Base-by-base conservation (phyloP, 1,140 invertebrate genomes). In the Scaptomyza pallida region DNA sequence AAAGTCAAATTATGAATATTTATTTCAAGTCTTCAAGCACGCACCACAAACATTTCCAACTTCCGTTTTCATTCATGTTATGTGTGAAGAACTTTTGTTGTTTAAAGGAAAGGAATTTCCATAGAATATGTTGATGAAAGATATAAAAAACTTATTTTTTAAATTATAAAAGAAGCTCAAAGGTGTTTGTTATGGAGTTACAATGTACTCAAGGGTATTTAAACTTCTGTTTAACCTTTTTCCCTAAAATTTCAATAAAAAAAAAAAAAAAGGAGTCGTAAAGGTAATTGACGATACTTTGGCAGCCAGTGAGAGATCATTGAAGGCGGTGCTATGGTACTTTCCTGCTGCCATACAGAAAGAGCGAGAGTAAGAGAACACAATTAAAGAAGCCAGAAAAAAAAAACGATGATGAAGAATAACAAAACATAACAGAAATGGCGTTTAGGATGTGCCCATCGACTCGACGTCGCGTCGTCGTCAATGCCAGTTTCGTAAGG, bases 271-370 rank as follows among this genome's bases (percentile, higher is more conserved):
- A 67, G 70, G 72, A 68, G 81, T 73, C 50, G 77, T 81, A 71
- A 74, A 71, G 47, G 65, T 69, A 81, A 81, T 77, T 76, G 77
- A 60, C 57, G 71, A 79, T 79, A 72, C 71, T 74, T 77, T 80
- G 62, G 60, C 63, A 62, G 67, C 72, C 75, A 83, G 74, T 69
- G 63, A 64, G 70, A 69, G 64, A 65, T 83, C 79, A 57, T 60
- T 48, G 51, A 72, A 74, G 81, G 80, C 77, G 76, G 75, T 74
- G 50, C 76, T 41, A 59, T 44, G 52, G 59, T 47, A 63, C 37
- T 74, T 65, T 43, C 57, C 52, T 23, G 45, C 45, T 72, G 72
- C 41, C 72, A 57, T 2, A 30, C 0, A 30, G 8, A 30, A 8
- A 10, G 8, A 10, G 26, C 8, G 26, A 30, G 26, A 30, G 26